Base-by-base conservation (phyloP, 2,797 vertebrate genomes). In the Ptychadena robeensis region DNA sequence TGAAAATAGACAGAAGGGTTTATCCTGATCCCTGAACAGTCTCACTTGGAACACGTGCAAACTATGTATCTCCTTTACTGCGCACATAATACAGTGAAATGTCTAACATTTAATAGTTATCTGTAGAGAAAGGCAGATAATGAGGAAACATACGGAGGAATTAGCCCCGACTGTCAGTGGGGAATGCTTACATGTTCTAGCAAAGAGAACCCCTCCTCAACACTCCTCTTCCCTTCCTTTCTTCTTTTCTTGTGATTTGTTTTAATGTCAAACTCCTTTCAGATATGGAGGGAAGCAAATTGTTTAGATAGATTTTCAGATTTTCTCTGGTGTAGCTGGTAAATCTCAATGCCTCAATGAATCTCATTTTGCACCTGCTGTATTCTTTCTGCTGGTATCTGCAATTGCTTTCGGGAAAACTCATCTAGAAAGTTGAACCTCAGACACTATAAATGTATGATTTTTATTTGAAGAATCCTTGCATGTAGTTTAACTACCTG, bases 31-130 rank as follows among this genome's bases (percentile, higher is more conserved):
- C 35, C 67, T 69, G 67, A 1, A 28, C 35, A 69, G 37, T 37
- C 34, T 69, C 67, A 69, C 67, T 25, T 40, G n/a, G 22, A 27
- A 5, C 34, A 38, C 34, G 35, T 69, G 67, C 12, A 27, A 69
- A 38, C 35, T 27, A 27, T 38, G 18, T 25, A 38, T 40, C 35
- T 69, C 40, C 9, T 37, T 40, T 69, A 40, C 12, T 37, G 22
- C n/a, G 1, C 6, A 6, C 9, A 38, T 69, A 66, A 35, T n/a
- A 25, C 59, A 38, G 71, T 79, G 34, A 48, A 48, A 67, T 9
- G n/a, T 66, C 70, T 69, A 59, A 37, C 67, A 71, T 32, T 61
- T 79, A 32, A 32, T 53, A 31, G 31, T 53, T 63, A 18, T 79
- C 34, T 31, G 18, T 48, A 12, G 37, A 48, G n/a, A 27, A 30